Conservation (phyloP, 1,140 invertebrate genomes). For the Tetraneura akinire region DNA sequence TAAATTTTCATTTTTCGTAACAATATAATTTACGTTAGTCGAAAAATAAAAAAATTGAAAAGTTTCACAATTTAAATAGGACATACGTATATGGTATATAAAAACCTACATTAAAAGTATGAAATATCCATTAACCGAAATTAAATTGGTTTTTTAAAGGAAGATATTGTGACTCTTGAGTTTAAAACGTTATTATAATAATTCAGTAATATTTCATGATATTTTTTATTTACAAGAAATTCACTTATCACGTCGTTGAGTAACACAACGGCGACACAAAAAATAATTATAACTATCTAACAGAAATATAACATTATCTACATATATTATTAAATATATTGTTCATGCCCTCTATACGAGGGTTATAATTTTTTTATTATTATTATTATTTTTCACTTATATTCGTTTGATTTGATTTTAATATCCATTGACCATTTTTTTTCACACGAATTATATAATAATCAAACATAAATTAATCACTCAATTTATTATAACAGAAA, state of each 20-base stretch:
- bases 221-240: conserved; percentile 5
- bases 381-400: no score
- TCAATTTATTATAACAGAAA: no score
- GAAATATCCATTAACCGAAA: conserved; percentile 16
- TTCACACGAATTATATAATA: no score
- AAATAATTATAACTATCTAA: background rate
- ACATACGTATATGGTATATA: no score
- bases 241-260: background rate
- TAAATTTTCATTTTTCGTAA: no score
- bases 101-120: background rate
- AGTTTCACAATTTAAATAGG: conserved; percentile 7
- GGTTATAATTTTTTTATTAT: no score
- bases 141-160: conserved; percentile 17
- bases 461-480: no score
- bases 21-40: no score
- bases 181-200: background rate
- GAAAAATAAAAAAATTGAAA: background rate
- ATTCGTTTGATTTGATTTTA: no score
- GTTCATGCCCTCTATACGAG: no score
- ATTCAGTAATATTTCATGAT: conserved; percentile 6
- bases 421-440: no score
- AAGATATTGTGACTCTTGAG: background rate
- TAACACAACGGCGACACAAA: background rate
- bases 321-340: no score
- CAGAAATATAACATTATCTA: background rate